Base-by-base conservation (phyloP, 2,797 vertebrate genomes). In the Mergus octosetaceus region DNA sequence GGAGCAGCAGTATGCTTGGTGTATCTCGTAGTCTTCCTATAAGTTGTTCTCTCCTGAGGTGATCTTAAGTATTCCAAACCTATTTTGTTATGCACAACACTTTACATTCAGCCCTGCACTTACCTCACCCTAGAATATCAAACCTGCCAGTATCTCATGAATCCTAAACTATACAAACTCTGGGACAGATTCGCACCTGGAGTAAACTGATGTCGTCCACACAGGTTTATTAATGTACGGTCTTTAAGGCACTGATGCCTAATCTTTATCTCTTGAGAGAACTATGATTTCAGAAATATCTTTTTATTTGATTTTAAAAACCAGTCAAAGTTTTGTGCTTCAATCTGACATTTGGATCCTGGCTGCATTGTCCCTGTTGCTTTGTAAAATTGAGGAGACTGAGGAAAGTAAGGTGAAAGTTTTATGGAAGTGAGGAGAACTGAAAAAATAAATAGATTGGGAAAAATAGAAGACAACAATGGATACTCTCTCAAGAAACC, bases 351-450 rank as follows among this genome's bases (percentile, higher is more conserved):
- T 41, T 75, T 79, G 21, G 38, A 57, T 57, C 10, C 56, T 3
- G 24, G 10, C 36, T 49, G 38, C n/a, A 1, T 38, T 43, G 27
- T 9, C 39, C 38, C 62, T 22, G 54, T 5, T 71, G 38, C 36
- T 85, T 47, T n/a, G 21, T 7, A 36, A 69, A 57, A 65, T 2
- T n/a, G 28, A 66, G 58, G 36, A 76, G 2, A 5, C 6, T 1
- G 9, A 68, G 65, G 66, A 68, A 89, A 66, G 43, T 19, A 61
- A 75, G 13, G 30, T 36, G 11, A 27, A 85, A 64, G 27, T 14
- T 36, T 5, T 19, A 30, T 1, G 2, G 32, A 57, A 85, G 34
- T 0, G 20, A 74, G 3, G 5, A 60, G 51, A 77, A 18, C 1
- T 9, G 32, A 39, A 38, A 58, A 51, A 41, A 75, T 9, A 72